Base-by-base conservation (phyloP, 1,140 invertebrate genomes). In the Frieseomelitta varia region DNA sequence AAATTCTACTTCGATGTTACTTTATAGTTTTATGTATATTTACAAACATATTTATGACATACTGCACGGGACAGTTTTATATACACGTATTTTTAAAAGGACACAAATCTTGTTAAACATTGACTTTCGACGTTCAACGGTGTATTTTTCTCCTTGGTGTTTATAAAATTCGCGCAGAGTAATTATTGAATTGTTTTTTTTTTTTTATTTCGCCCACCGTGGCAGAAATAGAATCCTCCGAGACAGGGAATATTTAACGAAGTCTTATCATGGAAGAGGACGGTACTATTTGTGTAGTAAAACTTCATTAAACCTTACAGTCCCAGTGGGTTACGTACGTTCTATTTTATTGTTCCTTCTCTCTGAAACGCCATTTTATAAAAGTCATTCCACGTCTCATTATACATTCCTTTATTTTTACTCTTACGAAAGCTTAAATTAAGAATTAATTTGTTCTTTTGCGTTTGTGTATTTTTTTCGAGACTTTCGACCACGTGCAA, bases 231-330 rank as follows among this genome's bases (percentile, higher is more conserved):
- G 6, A 77, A 58, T 82, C 34, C 47, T 51, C 15, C 12, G 63
- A 65, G 34, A 69, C 74, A 12, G 53, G 15, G 58, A 61, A 69
- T 47, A 21, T 77, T 67, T 69, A 82, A 82, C 58, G 34, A 76
- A 76, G 65, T 58, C 67, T 34, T 68, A 68, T 39, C 51, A 21
- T 51, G 34, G 73, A 68, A 56, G 15, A 27, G 47, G 58, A 51
- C 58, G 19, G 19, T 55, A 51, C 63, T 77, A 77, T 82, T 82
- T 82, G 68, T 51, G 76, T 68, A 82, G 73, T 77, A 51, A 53
- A 82, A 82, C 63, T 82, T 82, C 63, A 77, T 82, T 82, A 82
- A 82, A 82, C 71, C 51, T 39, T n/a, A 24, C 73, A 27, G 19
- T 21, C 53, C 63, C 53, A n/a, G 61, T 47, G 63, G 80, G n/a